Base-by-base conservation (phyloP, 2,888 invertebrate genomes). In the Ormyrus pomaceus region DNA sequence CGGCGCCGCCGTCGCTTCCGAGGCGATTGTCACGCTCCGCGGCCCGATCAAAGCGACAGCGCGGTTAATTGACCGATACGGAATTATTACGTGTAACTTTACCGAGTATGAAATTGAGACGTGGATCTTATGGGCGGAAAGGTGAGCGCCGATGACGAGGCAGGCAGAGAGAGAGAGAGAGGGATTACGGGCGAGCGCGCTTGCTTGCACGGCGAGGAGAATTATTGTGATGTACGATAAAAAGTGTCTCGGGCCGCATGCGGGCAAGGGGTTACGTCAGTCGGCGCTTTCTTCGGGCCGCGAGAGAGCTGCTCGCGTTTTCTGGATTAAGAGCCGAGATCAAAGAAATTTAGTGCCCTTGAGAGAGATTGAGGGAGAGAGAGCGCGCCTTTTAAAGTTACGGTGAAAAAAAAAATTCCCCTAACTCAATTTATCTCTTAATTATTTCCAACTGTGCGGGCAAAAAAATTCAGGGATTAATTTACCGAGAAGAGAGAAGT, bases 71-170 rank as follows among this genome's bases (percentile, higher is more conserved):
- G 86, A 85, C 83, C 84, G 83, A 83, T 85, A 84, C 61, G 82
- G 83, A 87, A 87, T 87, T 87, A 88, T 87, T 87, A 75, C 71
- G 65, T 71, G 75, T 75, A 86, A 85, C 85, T 86, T 86, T 86
- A 86, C 86, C 86, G 86, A 84, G 86, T 87, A 87, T 88, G 86
- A 87, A 88, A 88, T 89, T 88, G 88, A 89, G 88, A 87, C 86
- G 86, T 86, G 85, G 34, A 34, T 34, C 34, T 34, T 34, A 80
- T 73, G 79, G 82, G 68, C 75, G 48, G 55, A 19, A 51, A 66
- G 61, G 56, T 48, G 61, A 4, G n/a, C 46, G 9, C 10, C 11
- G 59, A 58, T 34, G 13, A 2, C 11, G 8, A 48, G 62, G 13
- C 19, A 19, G 34, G 34, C 34, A 34, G 3, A 34, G 34, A 34